Conservation (phyloP, 2,888 invertebrate species). For the Scelioninae gen. 1 region DNA sequence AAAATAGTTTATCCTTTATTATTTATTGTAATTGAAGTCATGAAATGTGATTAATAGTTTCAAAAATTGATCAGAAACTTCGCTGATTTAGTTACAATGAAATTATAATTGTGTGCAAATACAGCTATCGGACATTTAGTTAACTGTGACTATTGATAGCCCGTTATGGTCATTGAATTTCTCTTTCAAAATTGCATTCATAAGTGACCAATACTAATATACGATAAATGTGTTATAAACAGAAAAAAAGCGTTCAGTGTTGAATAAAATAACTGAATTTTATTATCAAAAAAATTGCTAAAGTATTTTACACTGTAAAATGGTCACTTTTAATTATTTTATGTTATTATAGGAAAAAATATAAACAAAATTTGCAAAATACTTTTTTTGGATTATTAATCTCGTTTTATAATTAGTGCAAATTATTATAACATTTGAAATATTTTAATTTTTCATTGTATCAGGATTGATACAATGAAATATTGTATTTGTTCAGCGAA, state of each 20-base stretch:
- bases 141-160: conserved; percentile 21
- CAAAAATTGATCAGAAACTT: conserved; percentile 9
- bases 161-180: conserved; percentile 20
- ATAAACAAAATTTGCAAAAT: too few species aligned
- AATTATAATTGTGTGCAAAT: conserved; percentile 17
- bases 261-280: conserved; percentile 7
- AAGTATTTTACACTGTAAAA: too few species aligned
- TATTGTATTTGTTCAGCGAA: too few species aligned
- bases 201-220: conserved; percentile 11
- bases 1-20: too few species aligned
- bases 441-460: too few species aligned
- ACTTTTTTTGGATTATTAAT: too few species aligned
- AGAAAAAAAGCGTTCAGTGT: conserved; percentile 6
- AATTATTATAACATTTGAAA: too few species aligned
- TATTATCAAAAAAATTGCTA: background rate
- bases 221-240: conserved; percentile 37
- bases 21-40: too few species aligned
- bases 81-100: conserved; percentile 8
- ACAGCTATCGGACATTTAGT: background rate
- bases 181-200: conserved; percentile 22
- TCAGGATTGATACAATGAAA: too few species aligned
- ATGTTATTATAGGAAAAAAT: too few species aligned
- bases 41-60: background rate
- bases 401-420: too few species aligned
- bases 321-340: too few species aligned